These are phyloP conservation scores for Cephalopterus ornatus DNA, from an alignment of 2,113 vertebrate species.

Conservation along the genomic window DNA sequence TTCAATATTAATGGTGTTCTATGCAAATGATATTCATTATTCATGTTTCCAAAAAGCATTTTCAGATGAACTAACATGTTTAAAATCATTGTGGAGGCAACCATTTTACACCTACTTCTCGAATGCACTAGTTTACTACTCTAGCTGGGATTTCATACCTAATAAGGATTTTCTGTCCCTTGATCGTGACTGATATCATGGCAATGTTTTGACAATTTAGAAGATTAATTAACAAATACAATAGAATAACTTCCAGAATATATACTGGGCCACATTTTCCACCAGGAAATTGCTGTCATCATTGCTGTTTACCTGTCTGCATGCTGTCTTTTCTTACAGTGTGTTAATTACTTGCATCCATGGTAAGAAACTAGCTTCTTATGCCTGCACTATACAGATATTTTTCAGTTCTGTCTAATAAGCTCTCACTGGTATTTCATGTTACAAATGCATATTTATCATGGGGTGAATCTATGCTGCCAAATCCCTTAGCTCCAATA, in stretches of 20 bases:
- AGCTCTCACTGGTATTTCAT: neutral
- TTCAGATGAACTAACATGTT: neutral
- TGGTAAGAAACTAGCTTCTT: neutral
- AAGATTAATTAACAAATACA: neutral
- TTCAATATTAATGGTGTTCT: neutral
- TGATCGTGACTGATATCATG: neutral
- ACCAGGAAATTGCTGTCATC: neutral
- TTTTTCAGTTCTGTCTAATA: neutral
- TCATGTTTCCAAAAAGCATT: neutral
- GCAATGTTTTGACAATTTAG: neutral
- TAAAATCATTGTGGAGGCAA: neutral
- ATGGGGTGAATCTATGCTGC: neutral
- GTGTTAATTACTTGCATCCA: neutral
- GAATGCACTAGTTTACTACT: neutral
- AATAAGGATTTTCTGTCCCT: neutral
- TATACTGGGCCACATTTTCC: neutral
- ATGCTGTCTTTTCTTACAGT: neutral
- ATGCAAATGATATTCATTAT: neutral
- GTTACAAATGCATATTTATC: neutral
- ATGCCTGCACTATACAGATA: neutral
- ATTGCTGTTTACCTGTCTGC: neutral
- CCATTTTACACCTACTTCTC: neutral
- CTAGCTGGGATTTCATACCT: neutral
- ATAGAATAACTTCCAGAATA: neutral
- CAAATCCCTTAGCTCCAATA: neutral